Percentiles rank a stretch among this genome's conserved stretches.
Conservation (phyloP, 2,888 invertebrate species). For the Prosopocoilus inquinatus region DNA sequence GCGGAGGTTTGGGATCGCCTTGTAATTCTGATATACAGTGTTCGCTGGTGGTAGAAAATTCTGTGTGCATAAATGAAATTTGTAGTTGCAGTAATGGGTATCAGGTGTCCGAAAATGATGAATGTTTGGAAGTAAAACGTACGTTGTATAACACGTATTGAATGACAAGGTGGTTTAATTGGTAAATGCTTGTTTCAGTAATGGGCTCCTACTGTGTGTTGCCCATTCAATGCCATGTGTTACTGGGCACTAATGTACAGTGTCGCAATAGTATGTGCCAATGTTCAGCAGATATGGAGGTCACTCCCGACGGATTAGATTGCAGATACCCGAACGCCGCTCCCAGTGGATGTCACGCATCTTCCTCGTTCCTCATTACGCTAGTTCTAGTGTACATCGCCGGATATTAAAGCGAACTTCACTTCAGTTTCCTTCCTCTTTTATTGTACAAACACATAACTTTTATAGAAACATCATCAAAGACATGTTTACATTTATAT, state of each 20-base stretch:
- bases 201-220: conserved; percentile 15
- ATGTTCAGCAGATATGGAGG: conserved; percentile 13
- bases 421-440: conserved; percentile 4
- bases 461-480: conserved; percentile 33
- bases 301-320: conserved; percentile 6
- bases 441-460: conserved; percentile 36
- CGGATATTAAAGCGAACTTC: too few species aligned
- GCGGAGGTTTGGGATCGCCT: neutral
- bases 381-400: too few species aligned
- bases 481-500: conserved; percentile 26
- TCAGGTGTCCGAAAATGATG: too few species aligned
- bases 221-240: conserved; percentile 6
- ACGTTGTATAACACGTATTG: too few species aligned
- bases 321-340: conserved; percentile 4
- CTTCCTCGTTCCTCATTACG: neutral
- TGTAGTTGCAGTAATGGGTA: conserved; percentile 7
- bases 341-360: neutral
- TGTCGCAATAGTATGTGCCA: conserved; percentile 19
- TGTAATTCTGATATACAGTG: conserved; percentile 12
- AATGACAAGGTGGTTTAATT: neutral
- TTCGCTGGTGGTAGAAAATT: conserved; percentile 1
- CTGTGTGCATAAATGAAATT: conserved; percentile 6
- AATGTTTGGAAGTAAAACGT: neutral
- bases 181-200: conserved; percentile 7
- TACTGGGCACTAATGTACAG: conserved; percentile 9